Evolutionary conservation across 2,888 invertebrate species (phyloP), one percentile per base, ranked within the genome.

Genomic region (Acleris sparsana): DNA sequence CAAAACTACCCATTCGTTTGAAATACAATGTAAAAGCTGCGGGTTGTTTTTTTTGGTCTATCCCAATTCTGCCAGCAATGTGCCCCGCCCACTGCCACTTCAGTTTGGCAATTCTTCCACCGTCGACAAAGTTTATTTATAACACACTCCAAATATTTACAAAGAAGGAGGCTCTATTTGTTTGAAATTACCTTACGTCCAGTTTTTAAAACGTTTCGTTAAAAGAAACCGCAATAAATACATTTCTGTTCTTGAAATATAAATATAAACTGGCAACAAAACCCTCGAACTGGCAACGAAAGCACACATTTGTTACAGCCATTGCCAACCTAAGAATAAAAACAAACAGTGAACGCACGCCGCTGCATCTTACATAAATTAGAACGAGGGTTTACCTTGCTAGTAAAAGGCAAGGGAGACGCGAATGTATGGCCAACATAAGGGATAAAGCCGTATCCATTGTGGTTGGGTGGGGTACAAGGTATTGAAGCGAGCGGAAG

Each of bases 361-460:
- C 61, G 66, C 49, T 66, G 63, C 63, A 63, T 57, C 61, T 56
- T 60, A 63, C 55, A 69, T 65, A 70, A 68, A 70, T 70, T 64
- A 65, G 55, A 57, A 49, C 49, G 58, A 68, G 64, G 67, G 61
- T 63, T 67, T 67, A 67, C 69, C 63, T 67, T 48, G 53, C 55
- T 46, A 69, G 53, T 68, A 68, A 68, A 68, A 61, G 46, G 57
- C 60, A 64, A 63, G 68, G 56, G 51, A 67, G 63, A 56, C 59
- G 60, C 68, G 61, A 56, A 63, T 61, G 58, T 62, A 68, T 51
- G 60, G 48, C 67, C 60, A 60, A 53, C 18, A 61, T 62, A 63
- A 48, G 18, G 62, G 57, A 57, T 66, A 66, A 61, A 62, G 57
- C 55, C 29, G 60, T 16, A 65, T 55, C 65, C 51, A 46, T 56